These are phyloP conservation scores for Pavo muticus DNA, from an alignment of 2,113 vertebrate genomes.

Conservation along the genomic window DNA sequence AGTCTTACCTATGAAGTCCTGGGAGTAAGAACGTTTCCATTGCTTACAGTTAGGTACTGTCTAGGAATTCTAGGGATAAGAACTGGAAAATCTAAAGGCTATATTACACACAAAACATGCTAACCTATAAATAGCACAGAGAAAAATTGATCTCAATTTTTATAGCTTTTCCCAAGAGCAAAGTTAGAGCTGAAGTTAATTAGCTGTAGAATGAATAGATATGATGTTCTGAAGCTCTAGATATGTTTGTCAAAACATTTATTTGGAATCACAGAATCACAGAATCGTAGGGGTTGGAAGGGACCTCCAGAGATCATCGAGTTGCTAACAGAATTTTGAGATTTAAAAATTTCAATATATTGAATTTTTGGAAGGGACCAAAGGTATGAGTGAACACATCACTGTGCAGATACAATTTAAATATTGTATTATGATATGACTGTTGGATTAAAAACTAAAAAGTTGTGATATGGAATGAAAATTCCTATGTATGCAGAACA, in stretches of 20 bases:
- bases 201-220: background rate
- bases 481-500: background rate
- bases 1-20: background rate
- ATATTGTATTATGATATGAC: background rate
- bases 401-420: background rate
- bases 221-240: background rate
- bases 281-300: too few species aligned
- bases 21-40: background rate
- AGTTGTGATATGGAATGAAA: background rate
- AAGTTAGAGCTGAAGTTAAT: background rate
- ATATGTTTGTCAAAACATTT: background rate
- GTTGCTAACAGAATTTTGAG: background rate
- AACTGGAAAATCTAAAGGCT: background rate
- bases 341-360: background rate
- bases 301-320: background rate
- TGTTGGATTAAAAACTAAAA: background rate
- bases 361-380: background rate
- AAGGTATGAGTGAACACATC: background rate
- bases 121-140: background rate
- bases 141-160: background rate
- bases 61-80: background rate
- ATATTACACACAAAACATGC: background rate
- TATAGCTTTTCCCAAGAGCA: background rate
- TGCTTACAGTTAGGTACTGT: background rate
- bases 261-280: background rate